Conservation (phyloP, 2,113 vertebrate genomes). For the Carollia perspicillata region DNA sequence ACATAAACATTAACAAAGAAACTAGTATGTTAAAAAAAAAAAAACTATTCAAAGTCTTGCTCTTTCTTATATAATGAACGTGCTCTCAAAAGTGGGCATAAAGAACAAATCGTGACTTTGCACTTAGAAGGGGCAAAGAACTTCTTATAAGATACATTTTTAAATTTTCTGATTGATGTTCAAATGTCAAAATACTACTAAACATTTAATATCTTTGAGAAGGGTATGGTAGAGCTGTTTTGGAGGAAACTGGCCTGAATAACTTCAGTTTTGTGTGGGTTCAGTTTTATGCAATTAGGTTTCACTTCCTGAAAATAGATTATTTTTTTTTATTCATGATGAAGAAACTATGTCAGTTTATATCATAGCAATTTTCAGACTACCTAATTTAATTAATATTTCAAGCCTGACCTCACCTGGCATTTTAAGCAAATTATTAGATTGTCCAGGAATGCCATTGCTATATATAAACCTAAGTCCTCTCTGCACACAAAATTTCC, state of each 20-base stretch:
- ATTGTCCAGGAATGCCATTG: not conserved
- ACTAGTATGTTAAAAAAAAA: not conserved
- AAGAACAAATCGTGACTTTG: not conserved
- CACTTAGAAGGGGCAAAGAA: not conserved
- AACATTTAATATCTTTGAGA: not conserved
- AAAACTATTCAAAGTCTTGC: not conserved
- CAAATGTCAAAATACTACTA: not conserved
- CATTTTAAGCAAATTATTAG: not conserved
- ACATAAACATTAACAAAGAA: not conserved
- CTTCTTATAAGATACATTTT: not conserved
- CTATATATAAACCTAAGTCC: not conserved
- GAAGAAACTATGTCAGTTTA: constrained; percentile 29
- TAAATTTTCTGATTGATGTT: not conserved
- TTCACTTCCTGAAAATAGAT: constrained; percentile 63
- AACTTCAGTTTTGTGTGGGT: constrained; percentile 49
- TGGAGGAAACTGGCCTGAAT: constrained; percentile 16
- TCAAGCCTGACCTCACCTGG: not conserved
- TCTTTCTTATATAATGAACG: not conserved
- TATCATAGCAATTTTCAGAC: constrained; percentile 22
- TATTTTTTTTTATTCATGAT: constrained; percentile 11
- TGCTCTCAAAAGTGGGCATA: not conserved
- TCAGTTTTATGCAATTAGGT: constrained; percentile 54
- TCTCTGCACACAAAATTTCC: not conserved
- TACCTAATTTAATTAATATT: not conserved
- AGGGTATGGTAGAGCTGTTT: not conserved